Percentiles rank a stretch among this genome's conserved stretches.
phyloP scores from a whole-genome alignment of 2,888 invertebrate species.

The Myopa testacea region DNA sequence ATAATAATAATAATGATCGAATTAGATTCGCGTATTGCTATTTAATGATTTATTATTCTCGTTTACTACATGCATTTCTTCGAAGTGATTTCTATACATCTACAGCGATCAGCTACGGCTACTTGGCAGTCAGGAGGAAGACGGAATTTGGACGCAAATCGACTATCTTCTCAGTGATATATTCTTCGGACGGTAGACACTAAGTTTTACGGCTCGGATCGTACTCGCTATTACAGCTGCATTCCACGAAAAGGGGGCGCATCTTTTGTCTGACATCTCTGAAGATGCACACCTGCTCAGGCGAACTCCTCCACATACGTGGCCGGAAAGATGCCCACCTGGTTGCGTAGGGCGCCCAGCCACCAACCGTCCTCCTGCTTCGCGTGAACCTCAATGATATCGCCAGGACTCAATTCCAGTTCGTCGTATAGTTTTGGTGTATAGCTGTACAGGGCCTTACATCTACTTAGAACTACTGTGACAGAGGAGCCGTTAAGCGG shows the following conservation, averaged over 20 bases:
- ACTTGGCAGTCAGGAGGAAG: constrained; percentile 33
- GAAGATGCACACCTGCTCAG: constrained; percentile 43
- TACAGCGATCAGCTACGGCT: not conserved
- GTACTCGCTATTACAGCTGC: too few species aligned
- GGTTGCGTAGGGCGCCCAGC: constrained; percentile 85
- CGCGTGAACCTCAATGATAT: constrained; percentile 87
- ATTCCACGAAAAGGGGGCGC: too few species aligned
- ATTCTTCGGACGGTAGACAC: too few species aligned
- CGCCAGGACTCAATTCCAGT: constrained; percentile 81
- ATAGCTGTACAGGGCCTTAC: constrained; percentile 89
- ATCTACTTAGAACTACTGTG: constrained; percentile 73
- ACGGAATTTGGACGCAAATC: not conserved
- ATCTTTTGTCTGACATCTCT: too few species aligned
- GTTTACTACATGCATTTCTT: not conserved
- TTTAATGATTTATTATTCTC: not conserved
- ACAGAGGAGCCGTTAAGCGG: not conserved
- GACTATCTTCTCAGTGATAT: too few species aligned
- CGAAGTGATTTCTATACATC: not conserved
- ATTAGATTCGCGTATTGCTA: constrained; percentile 16
- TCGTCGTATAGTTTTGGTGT: constrained; percentile 90
- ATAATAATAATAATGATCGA: constrained; percentile 1
- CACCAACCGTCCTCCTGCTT: constrained; percentile 96
- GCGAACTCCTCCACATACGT: constrained; percentile 89
- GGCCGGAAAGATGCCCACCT: constrained; percentile 91
- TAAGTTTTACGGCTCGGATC: too few species aligned